Base-by-base conservation (phyloP, 2,113 vertebrate species). In the Phaetusa simplex region DNA sequence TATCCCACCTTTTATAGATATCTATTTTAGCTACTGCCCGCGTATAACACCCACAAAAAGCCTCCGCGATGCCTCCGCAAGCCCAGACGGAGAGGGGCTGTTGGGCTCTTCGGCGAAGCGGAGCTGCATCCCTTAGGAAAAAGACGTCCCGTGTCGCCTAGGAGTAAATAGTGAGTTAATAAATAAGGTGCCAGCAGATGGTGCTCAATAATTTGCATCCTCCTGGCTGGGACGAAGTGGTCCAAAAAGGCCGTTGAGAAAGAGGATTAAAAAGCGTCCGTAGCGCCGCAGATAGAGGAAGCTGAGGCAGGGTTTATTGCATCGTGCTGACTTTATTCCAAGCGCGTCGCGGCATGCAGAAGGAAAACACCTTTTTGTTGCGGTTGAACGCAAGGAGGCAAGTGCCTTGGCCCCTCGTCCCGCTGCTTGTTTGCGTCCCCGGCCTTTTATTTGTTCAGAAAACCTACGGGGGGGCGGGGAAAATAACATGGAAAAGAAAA, bases 141-240 rank as follows among this genome's bases (percentile, higher is more conserved):
- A 71, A 50, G 43, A 27, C 8, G 3, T 29, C 0, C 12, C 2
- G 1, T 38, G 79, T 43, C 1, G 0, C 40, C 1, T 2, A 4
- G 43, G 13, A 66, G 59, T 23, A 64, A 84, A 65, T 2, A n/a
- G 32, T 2, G 21, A 90, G 42, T 61, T 42, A 56, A 78, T 76
- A 36, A 92, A 90, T 58, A 47, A 86, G 65, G 86, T 97, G 88
- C 88, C 94, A 97, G 94, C 80, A 97, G 92, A 93, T 96, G 95
- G 86, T 83, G 86, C 96, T 89, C 80, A 71, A 18, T 88, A 92
- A 93, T 82, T 86, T 22, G 36, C 77, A 90, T 88, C 86, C 67
- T 90, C 92, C 69, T 74, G 20, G 1, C 32, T 56, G 55, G 79
- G 64, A 15, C 42, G 69, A 55, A 49, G 50, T 12, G 72, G 38